phyloP scores from a whole-genome alignment of 2,797 vertebrate species.

The Psittacula echo region DNA sequence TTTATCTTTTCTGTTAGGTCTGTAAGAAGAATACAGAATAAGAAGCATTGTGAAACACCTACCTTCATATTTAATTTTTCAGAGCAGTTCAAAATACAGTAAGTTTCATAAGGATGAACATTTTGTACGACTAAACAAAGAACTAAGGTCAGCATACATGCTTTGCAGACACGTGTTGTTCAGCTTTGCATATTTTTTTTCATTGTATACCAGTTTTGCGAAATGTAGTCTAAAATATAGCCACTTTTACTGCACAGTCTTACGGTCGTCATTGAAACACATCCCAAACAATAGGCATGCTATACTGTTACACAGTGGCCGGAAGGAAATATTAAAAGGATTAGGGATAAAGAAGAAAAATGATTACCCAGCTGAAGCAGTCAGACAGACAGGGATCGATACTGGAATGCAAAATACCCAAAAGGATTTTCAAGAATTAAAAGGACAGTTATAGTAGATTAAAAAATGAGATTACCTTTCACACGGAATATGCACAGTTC shows the following conservation, averaged over 20 bases:
- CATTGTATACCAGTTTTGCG: background rate
- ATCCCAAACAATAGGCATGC: constrained; percentile 58
- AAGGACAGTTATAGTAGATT: constrained; percentile 70
- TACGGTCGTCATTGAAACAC: constrained; percentile 1
- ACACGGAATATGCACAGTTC: constrained; percentile 21
- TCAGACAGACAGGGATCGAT: constrained; percentile 73
- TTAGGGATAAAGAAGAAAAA: constrained; percentile 77
- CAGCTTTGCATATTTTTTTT: background rate
- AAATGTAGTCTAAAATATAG: constrained; percentile 21
- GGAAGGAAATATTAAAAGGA: constrained; percentile 77
- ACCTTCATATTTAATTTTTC: background rate
- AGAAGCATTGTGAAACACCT: background rate
- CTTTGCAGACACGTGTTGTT: background rate
- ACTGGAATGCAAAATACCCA: constrained; percentile 63
- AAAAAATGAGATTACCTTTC: constrained; percentile 68
- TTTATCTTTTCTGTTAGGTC: background rate
- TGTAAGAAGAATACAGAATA: background rate
- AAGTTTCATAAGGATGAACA: background rate
- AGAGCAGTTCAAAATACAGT: background rate
- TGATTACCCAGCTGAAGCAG: constrained; percentile 72
- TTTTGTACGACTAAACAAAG: background rate
- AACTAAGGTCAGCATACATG: background rate
- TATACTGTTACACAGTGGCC: constrained; percentile 46
- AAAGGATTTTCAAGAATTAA: constrained; percentile 71
- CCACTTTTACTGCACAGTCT: constrained; percentile 11